Conservation (phyloP, 2,888 invertebrate species). For the Mystacides longicornis region DNA sequence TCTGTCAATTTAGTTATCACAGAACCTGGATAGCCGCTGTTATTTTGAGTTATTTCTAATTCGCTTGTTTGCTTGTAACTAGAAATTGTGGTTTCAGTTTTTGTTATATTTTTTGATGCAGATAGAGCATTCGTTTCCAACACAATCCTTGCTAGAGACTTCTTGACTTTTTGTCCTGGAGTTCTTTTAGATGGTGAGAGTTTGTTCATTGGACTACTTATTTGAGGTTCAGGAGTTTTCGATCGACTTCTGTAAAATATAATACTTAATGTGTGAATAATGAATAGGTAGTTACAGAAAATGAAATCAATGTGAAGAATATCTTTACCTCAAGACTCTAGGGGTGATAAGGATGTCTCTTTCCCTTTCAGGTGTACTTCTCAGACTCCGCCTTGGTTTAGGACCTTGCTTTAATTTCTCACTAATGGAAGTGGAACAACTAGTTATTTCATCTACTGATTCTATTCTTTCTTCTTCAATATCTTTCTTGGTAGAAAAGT, state of each 20-base stretch:
- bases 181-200: constrained; percentile 31
- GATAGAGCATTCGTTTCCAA: constrained; percentile 43
- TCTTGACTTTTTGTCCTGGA: constrained; percentile 31
- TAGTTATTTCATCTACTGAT: too few relatives aligned
- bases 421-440: background rate
- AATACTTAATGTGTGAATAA: constrained; percentile 1
- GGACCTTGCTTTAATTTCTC: constrained; percentile 11
- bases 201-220: constrained; percentile 27
- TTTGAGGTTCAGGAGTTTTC: constrained; percentile 38
- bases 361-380: constrained; percentile 36
- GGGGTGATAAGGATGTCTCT: background rate
- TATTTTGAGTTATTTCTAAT: background rate
- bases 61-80: constrained; percentile 26
- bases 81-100: constrained; percentile 18
- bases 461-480: too few relatives aligned
- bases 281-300: background rate
- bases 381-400: constrained; percentile 17
- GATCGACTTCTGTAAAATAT: constrained; percentile 36
- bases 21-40: background rate
- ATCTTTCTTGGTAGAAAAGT: too few relatives aligned
- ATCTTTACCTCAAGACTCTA: background rate
- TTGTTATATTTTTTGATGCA: constrained; percentile 29
- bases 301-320: too few relatives aligned
- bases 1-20: constrained; percentile 5
- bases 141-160: constrained; percentile 40